These are phyloP conservation scores for Eudorcas thomsonii DNA, from an alignment of 2,113 vertebrate genomes.

Conservation along the genomic window DNA sequence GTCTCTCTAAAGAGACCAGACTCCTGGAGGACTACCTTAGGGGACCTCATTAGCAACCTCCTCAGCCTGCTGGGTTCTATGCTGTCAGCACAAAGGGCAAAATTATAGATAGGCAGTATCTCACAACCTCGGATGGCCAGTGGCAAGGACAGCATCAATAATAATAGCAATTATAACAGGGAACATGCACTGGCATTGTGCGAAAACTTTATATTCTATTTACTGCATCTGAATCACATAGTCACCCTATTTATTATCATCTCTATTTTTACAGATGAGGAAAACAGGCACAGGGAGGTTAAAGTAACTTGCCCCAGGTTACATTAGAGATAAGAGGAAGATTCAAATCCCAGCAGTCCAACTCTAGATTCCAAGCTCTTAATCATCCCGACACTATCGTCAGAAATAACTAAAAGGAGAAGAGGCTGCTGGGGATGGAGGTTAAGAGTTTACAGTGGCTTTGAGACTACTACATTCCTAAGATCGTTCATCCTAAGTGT, in stretches of 20 bases:
- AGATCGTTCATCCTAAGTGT: neutral
- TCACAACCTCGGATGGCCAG: neutral
- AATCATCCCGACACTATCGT: neutral
- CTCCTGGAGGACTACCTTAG: neutral
- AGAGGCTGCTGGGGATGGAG: neutral
- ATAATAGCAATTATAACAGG: too few species aligned
- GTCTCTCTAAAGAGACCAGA: neutral
- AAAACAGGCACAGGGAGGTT: neutral
- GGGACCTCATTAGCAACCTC: slow-evolving; percentile 4
- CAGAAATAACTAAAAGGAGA: neutral
- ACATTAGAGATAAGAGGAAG: neutral
- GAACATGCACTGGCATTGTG: neutral
- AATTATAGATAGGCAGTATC: neutral
- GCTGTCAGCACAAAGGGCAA: neutral
- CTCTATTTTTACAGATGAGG: neutral
- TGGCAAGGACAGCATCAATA: neutral
- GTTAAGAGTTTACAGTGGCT: neutral
- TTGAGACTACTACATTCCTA: neutral
- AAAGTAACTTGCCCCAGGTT: neutral
- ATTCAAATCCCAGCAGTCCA: neutral
- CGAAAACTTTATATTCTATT: neutral
- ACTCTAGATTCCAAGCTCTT: neutral
- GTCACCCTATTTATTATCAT: neutral
- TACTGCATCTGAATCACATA: neutral
- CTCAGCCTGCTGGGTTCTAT: neutral